A percentile compares a stretch with the other conserved stretches of the same genome.
These are phyloP conservation scores for Drosophila niveifrons DNA, from an alignment of 2,888 invertebrate genomes.

Conservation along the genomic window DNA sequence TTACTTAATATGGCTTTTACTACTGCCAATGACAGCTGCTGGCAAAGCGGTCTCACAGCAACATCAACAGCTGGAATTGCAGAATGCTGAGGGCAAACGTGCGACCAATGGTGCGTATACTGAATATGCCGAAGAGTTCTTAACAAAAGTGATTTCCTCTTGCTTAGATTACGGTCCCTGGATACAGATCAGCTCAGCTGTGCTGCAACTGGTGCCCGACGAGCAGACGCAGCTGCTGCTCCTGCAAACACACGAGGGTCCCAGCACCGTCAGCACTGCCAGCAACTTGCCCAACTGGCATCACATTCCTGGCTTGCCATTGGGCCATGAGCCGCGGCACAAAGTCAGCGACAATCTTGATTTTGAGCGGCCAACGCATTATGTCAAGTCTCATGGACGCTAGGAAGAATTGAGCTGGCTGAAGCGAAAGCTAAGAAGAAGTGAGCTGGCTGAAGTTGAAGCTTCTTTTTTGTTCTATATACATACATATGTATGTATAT, in stretches of 20 bases:
- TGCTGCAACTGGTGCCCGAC: constrained; percentile 61
- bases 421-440: neutral
- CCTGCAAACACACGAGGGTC: constrained; percentile 26
- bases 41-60: neutral
- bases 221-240: constrained; percentile 53
- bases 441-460: neutral
- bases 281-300: constrained; percentile 24
- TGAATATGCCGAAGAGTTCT: neutral
- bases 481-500: too few species aligned
- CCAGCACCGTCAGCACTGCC: constrained; percentile 2
- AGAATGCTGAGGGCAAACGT: constrained; percentile 3
- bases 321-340: constrained; percentile 16
- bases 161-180: constrained; percentile 65
- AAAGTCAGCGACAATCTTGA: constrained; percentile 60
- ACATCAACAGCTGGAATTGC: neutral
- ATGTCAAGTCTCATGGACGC: constrained; percentile 47
- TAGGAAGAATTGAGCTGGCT: neutral
- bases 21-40: constrained; percentile 5
- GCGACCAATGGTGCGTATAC: constrained; percentile 60
- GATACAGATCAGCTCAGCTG: constrained; percentile 70
- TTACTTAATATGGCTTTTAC: constrained; percentile 28
- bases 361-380: constrained; percentile 25
- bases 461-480: too few species aligned
- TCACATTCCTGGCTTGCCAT: constrained; percentile 36
- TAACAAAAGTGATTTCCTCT: neutral